These are phyloP conservation scores for Bradypodion pumilum DNA, from an alignment of 2,797 vertebrate species.

Conservation along the genomic window DNA sequence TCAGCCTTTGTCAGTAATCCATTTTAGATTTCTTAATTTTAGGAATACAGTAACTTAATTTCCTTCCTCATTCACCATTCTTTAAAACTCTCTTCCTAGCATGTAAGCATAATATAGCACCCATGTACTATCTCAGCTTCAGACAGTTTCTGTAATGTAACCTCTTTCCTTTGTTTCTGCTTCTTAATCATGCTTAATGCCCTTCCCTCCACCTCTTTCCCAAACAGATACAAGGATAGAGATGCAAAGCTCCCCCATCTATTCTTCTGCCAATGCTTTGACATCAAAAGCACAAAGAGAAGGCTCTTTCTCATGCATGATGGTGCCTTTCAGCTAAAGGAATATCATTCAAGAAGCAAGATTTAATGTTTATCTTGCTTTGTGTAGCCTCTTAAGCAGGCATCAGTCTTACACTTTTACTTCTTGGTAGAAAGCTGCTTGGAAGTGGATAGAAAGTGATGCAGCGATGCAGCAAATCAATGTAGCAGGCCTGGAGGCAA, in stretches of 20 bases:
- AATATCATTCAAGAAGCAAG: not conserved
- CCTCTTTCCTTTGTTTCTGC: too few relatives aligned
- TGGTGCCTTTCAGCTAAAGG: not conserved
- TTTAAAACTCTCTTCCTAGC: too few relatives aligned
- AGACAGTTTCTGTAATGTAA: too few relatives aligned
- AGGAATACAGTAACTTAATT: too few relatives aligned
- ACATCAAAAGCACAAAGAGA: not conserved
- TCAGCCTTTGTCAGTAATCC: too few relatives aligned
- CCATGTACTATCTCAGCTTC: too few relatives aligned
- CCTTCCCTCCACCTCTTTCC: too few relatives aligned
- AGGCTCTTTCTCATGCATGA: not conserved
- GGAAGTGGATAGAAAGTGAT: not conserved
- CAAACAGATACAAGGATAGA: not conserved
- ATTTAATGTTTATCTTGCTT: not conserved
- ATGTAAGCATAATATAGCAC: too few relatives aligned
- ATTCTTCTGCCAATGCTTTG: not conserved
- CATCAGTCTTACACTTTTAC: slow-evolving; percentile 1
- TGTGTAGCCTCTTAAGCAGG: not conserved
- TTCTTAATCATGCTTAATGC: too few relatives aligned
- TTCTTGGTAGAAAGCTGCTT: not conserved
- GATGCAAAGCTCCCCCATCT: not conserved
- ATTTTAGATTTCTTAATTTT: too few relatives aligned
- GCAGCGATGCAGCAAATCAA: not conserved
- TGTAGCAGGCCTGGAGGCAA: not conserved
- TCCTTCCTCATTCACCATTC: too few relatives aligned